A percentile compares a stretch with the other conserved stretches of the same genome.
Evolutionary conservation across 2,888 invertebrate species (phyloP).

Genomic region (Machimus atricapillus): DNA sequence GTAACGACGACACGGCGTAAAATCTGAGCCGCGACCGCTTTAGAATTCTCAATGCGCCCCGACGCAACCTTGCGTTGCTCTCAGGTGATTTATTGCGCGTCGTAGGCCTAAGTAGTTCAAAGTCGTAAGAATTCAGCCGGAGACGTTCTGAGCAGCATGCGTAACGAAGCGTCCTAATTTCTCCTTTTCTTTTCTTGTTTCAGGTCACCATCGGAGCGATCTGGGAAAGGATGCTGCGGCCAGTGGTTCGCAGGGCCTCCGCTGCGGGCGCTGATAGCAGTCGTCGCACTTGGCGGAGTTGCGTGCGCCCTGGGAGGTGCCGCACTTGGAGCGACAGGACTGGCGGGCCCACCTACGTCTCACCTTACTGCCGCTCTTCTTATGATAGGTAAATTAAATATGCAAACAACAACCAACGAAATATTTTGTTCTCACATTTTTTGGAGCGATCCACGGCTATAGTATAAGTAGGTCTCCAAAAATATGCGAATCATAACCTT

Average conservation of each 20-base stretch:
- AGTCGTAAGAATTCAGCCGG: constrained; percentile 4
- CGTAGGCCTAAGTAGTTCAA: constrained; percentile 26
- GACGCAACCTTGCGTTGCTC: constrained; percentile 5
- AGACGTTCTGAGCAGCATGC: background rate
- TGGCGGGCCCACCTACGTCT: constrained; percentile 61
- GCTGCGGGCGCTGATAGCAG: constrained; percentile 61
- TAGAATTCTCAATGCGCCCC: constrained; percentile 29
- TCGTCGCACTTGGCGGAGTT: constrained; percentile 61
- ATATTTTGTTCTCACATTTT: background rate
- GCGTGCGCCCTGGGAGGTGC: constrained; percentile 63
- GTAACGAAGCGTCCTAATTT: background rate
- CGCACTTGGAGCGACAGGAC: constrained; percentile 61
- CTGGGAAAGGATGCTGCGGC: constrained; percentile 62
- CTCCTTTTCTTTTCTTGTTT: background rate
- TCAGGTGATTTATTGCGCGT: constrained; percentile 10
- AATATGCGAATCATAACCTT: background rate
- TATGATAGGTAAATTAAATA: constrained; percentile 60
- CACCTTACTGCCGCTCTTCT: constrained; percentile 61
- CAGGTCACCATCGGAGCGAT: constrained; percentile 63
- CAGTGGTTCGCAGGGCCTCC: constrained; percentile 63
- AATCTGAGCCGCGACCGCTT: constrained; percentile 6
- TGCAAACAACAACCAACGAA: background rate
- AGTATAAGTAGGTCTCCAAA: background rate
- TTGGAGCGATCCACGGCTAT: background rate
- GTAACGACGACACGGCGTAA: background rate